phyloP scores from a whole-genome alignment of 2,888 invertebrate genomes.

The Perizoma flavofasciatum region DNA sequence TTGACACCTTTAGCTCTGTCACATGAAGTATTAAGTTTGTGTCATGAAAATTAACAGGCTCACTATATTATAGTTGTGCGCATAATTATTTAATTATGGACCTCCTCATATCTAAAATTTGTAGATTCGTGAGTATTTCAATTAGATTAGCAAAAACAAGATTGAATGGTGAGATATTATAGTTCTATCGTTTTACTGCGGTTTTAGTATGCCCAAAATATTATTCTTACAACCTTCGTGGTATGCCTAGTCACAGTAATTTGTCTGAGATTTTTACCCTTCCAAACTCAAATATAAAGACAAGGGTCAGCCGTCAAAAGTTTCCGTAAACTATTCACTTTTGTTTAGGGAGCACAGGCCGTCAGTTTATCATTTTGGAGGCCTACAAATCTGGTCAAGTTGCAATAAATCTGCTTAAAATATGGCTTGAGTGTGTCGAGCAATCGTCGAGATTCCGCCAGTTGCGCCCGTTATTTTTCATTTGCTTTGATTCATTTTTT shows the following conservation, averaged over 20 bases:
- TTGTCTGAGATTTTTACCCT: conserved; percentile 14
- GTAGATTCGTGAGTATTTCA: too few species aligned
- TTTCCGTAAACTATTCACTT: conserved; percentile 52
- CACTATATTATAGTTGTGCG: too few species aligned
- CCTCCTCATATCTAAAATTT: too few species aligned
- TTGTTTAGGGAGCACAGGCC: conserved; percentile 45
- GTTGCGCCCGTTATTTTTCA: conserved; percentile 23
- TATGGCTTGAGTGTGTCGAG: conserved; percentile 35
- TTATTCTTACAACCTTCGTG: not conserved
- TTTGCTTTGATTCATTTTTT: conserved; percentile 12
- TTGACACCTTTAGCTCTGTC: too few species aligned
- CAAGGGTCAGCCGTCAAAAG: conserved; percentile 41
- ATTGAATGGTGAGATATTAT: too few species aligned
- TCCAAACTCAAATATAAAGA: conserved; percentile 20
- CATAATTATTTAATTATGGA: too few species aligned
- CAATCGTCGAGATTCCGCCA: conserved; percentile 34
- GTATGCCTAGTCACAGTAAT: not conserved
- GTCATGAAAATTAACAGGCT: too few species aligned
- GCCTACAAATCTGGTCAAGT: conserved; percentile 51
- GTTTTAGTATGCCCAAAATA: too few species aligned
- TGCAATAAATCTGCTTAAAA: conserved; percentile 49
- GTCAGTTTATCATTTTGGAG: conserved; percentile 51
- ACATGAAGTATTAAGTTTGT: too few species aligned
- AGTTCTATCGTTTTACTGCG: too few species aligned
- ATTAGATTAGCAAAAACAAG: too few species aligned